A percentile compares a stretch with the other conserved stretches of the same genome.
Evolutionary conservation across 2,113 vertebrate genomes (phyloP).

Genomic region (Corythaeola cristata): DNA sequence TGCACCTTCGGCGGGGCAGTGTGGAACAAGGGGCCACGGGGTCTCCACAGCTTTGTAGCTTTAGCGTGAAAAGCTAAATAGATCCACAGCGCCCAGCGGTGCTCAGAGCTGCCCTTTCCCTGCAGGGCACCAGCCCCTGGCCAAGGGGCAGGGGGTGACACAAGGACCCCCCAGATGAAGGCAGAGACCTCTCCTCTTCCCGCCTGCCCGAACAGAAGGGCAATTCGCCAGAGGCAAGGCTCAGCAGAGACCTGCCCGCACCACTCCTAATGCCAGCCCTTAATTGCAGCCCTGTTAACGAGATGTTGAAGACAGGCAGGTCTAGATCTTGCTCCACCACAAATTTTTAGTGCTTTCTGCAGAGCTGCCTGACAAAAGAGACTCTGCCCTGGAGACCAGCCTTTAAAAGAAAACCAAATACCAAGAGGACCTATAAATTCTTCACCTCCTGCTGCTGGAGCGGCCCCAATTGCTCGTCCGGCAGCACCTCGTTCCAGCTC

Average conservation of each 20-base stretch:
- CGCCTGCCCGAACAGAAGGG: background rate
- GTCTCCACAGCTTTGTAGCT: background rate
- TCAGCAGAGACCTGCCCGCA: background rate
- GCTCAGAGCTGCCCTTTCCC: background rate
- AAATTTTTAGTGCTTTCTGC: background rate
- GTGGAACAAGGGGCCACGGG: background rate
- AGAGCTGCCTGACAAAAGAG: background rate
- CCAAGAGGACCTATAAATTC: background rate
- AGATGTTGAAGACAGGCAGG: background rate
- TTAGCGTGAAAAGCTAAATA: background rate
- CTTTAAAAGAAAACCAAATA: background rate
- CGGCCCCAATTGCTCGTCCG: background rate
- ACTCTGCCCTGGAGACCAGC: background rate
- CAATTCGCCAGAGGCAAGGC: background rate
- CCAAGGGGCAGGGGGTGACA: background rate
- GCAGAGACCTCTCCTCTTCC: background rate
- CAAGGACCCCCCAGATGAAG: background rate
- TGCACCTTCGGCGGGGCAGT: background rate
- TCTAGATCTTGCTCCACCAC: background rate
- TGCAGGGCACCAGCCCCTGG: background rate
- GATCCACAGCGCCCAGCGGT: fast-evolving
- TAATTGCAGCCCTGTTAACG: background rate
- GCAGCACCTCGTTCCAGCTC: background rate
- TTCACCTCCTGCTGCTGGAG: background rate
- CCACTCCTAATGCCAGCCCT: background rate